Evolutionary conservation across 1,140 invertebrate genomes (phyloP).

Genomic region (Cheumatopsyche charites): DNA sequence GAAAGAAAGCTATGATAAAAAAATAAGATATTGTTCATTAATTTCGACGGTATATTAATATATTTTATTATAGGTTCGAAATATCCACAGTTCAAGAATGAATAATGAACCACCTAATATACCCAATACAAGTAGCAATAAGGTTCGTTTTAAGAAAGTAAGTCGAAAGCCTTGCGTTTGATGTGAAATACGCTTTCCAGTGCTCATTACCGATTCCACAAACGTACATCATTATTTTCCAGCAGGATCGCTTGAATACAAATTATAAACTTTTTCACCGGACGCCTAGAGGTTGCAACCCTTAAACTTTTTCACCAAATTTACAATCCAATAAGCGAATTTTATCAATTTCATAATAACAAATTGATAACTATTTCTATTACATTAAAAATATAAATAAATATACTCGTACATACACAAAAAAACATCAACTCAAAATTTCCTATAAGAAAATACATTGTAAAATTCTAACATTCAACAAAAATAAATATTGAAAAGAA

Average conservation of each 20-base stretch:
- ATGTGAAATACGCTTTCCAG: constrained; percentile 29
- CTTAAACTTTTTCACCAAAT: neutral
- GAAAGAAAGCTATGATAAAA: too few species aligned
- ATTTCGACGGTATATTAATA: neutral
- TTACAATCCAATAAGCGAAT: too few species aligned
- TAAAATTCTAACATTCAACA: too few species aligned
- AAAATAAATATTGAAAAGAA: too few species aligned
- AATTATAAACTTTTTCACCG: constrained; percentile 27
- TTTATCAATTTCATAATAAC: too few species aligned
- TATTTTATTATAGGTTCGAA: neutral
- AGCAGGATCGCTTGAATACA: constrained; percentile 32
- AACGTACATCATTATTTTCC: constrained; percentile 38
- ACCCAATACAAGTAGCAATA: constrained; percentile 1
- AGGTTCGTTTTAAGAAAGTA: neutral
- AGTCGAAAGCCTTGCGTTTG: constrained; percentile 26
- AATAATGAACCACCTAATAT: neutral
- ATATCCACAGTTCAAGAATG: neutral
- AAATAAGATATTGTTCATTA: too few species aligned
- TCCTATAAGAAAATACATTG: too few species aligned
- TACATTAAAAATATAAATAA: too few species aligned
- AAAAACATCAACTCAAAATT: too few species aligned
- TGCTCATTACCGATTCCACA: constrained; percentile 29
- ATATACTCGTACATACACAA: too few species aligned
- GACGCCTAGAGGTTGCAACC: neutral
- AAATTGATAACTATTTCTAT: too few species aligned